phyloP scores from a whole-genome alignment of 2,888 invertebrate genomes.

The Erpobdella octoculata region DNA sequence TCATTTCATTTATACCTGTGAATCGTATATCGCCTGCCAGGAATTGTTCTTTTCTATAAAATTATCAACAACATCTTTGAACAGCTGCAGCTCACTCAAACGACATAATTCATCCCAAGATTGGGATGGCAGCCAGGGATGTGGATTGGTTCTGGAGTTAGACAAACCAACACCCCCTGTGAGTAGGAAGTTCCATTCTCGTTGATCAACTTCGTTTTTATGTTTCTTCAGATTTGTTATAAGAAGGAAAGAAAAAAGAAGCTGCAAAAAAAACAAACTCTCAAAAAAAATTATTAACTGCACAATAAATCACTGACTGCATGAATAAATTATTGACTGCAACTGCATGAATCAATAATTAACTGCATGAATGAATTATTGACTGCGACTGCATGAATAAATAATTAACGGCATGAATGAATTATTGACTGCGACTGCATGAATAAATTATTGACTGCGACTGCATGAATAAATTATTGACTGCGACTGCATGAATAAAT shows the following conservation, averaged over 20 bases:
- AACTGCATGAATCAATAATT: too few species aligned
- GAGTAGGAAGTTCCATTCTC: slow-evolving; percentile 76
- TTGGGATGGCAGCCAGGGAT: slow-evolving; percentile 62
- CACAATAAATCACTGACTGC: not conserved
- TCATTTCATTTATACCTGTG: slow-evolving; percentile 56
- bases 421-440: too few species aligned
- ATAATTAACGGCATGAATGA: too few species aligned
- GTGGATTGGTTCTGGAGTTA: slow-evolving; percentile 69
- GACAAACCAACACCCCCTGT: slow-evolving; percentile 76
- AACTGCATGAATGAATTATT: too few species aligned
- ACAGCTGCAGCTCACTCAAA: slow-evolving; percentile 47
- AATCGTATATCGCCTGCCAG: slow-evolving; percentile 65
- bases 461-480: too few species aligned
- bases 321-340: not conserved
- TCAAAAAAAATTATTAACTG: slow-evolving; percentile 44
- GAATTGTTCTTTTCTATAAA: slow-evolving; percentile 47
- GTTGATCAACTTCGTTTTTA: slow-evolving; percentile 53
- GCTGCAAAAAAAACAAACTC: slow-evolving; percentile 49
- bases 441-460: too few species aligned
- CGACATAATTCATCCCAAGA: slow-evolving; percentile 59
- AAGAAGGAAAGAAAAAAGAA: slow-evolving; percentile 54
- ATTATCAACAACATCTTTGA: slow-evolving; percentile 48
- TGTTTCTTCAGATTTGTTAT: slow-evolving; percentile 53
- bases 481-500: too few species aligned
- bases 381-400: too few species aligned